Percentiles rank a stretch among this genome's conserved stretches.
phyloP scores from a whole-genome alignment of 1,140 invertebrate species.

The Meloidogyne floridensis region DNA sequence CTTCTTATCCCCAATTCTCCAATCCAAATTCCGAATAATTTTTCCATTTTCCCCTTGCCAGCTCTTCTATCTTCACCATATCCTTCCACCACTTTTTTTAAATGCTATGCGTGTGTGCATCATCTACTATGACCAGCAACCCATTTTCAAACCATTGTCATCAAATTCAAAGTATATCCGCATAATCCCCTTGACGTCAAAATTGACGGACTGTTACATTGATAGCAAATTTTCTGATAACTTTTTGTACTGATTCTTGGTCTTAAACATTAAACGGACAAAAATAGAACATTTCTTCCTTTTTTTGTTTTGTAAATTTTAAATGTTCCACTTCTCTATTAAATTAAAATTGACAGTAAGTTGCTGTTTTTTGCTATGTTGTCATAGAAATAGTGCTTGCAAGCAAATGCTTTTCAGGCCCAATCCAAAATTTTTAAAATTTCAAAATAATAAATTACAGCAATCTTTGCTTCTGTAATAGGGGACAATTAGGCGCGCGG shows the following conservation, averaged over 20 bases:
- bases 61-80: neutral
- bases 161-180: neutral
- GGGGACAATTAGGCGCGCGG: no score
- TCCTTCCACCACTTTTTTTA: neutral
- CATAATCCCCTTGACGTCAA: neutral
- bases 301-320: neutral
- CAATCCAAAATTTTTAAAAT: neutral
- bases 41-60: neutral
- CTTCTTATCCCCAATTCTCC: neutral
- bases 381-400: neutral
- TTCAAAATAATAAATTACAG: neutral
- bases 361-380: neutral
- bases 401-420: neutral
- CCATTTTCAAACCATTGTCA: neutral
- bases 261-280: no score
- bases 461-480: no score
- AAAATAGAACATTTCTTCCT: neutral
- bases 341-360: neutral
- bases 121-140: neutral
- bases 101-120: slow-evolving; percentile 1
- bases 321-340: neutral
- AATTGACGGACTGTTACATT: neutral
- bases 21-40: slow-evolving; percentile 7
- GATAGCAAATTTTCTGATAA: no score
- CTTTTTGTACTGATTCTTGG: no score